Base-by-base conservation (phyloP, 2,113 vertebrate species). In the Gavia stellata region DNA sequence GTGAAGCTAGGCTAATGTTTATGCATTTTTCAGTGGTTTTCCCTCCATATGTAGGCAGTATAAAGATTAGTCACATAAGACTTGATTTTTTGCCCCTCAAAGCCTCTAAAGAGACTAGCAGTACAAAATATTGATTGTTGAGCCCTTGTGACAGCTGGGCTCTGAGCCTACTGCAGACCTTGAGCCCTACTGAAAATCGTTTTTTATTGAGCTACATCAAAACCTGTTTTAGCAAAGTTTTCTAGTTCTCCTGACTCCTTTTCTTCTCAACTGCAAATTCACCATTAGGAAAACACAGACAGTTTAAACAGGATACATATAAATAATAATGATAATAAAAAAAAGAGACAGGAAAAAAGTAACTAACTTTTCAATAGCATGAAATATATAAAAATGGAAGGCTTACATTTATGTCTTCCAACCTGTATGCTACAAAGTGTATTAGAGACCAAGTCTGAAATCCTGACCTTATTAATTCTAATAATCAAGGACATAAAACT, bases 11-110 rank as follows among this genome's bases (percentile, higher is more conserved):
- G 38, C 58, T 86, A 91, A 88, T 90, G 44, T 86, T 94, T 91
- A 79, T 75, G 65, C 74, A 72, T 92, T 92, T 92, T 92, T 72
- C 78, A 73, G 55, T 80, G 82, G 50, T 93, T 95, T 94, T 75
- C 59, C n/a, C 38, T 95, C 70, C 26, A 59, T 47, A 56, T 62
- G 47, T 29, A 84, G 44, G 66, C 67, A 83, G 34, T 17, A 81
- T 42, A 81, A 90, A 93, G 65, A 91, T 55, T 36, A 79, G 71
- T 44, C 79, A 90, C 81, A 42, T 50, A 81, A 83, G 74, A 63
- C 66, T 75, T 94, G 78, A 86, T 73, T 96, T 95, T 96, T 87
- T 90, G 65, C 63, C 23, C 56, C 73, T 97, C 68, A 67, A 80
- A 94, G 71, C 47, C 89, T 95, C 66, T 89, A 78, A 95, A 78